Evolutionary conservation across 2,797 vertebrate genomes (phyloP), one percentile per base, ranked within the genome.

Genomic region (Epinephelus awoara): DNA sequence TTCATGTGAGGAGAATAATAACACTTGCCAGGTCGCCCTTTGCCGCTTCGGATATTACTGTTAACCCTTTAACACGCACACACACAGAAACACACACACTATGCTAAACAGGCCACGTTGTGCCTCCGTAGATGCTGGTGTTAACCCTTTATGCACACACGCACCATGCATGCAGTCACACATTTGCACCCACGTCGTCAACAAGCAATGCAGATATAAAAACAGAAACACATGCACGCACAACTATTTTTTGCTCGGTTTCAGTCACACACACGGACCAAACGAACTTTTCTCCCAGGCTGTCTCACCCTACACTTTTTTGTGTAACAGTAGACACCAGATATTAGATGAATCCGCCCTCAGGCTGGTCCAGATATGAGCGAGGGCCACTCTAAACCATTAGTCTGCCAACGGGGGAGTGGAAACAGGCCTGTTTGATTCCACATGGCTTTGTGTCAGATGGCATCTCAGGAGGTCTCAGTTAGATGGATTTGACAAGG

Each of bases 1-100:
- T 95, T 94, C 88, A 95, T 94, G 90, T 91, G 89, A 88, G 89
- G 80, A 68, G 91, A 92, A 91, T 92, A 89, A 92, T 91, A 92
- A 89, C 89, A 90, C 79, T 90, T 62, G 73, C 87, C 73, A 89
- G 86, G 89, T 92, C 89, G 68, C 82, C 79, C 80, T 88, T 70
- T 87, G 81, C 54, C 58, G 29, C 87, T 73, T 89, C 80, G 47
- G 89, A 94, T 93, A 94, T 93, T 92, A 89, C 87, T 86, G 88
- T 92, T 91, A 92, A 93, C 90, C 91, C 86, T 86, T 89, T 79
- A 51, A n/a, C 15, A 58, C 67, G 66, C 71, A 72, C 50, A 56
- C 9, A 51, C 34, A 67, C 40, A 58, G 42, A 58, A 42, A 82
- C 34, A 77, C 72, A 77, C n/a, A n/a, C 55, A 65, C 42, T 54